phyloP scores from a whole-genome alignment of 2,888 invertebrate species.

The Prosapia bicincta region DNA sequence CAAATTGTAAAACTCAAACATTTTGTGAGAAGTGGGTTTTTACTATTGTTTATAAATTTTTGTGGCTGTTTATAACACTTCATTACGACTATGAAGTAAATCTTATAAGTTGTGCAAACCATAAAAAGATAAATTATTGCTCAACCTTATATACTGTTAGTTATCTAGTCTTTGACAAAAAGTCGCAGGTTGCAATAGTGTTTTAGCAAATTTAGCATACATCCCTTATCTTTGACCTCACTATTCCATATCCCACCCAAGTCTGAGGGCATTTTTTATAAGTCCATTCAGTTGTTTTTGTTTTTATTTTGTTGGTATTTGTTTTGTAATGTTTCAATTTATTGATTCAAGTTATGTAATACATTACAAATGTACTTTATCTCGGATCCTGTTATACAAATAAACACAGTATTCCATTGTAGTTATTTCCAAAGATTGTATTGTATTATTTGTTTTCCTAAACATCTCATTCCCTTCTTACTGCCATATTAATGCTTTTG shows the following conservation, averaged over 20 bases:
- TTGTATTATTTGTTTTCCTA: neutral
- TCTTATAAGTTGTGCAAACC: too few relatives aligned
- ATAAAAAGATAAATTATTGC: neutral
- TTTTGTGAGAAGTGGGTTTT: too few relatives aligned
- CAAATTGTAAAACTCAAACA: too few relatives aligned
- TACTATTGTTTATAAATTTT: too few relatives aligned
- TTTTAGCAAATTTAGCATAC: neutral
- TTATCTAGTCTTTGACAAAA: neutral
- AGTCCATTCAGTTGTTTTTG: neutral
- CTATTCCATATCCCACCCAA: neutral
- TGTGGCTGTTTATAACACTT: too few relatives aligned
- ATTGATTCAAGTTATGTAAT: neutral
- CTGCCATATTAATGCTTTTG: too few relatives aligned
- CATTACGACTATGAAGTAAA: too few relatives aligned
- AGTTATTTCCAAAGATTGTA: neutral
- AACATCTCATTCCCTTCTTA: too few relatives aligned
- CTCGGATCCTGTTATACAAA: neutral
- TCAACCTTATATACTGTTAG: neutral
- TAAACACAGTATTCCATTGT: neutral
- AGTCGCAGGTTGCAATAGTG: neutral
- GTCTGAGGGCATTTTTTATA: neutral
- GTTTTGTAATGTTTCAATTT: neutral
- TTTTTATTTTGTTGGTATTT: conserved; percentile 1
- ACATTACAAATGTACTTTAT: neutral
- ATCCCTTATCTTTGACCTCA: neutral